Evolutionary conservation across 2,888 invertebrate genomes (phyloP), one percentile per base, ranked within the genome.

Genomic region (Merodon equestris): DNA sequence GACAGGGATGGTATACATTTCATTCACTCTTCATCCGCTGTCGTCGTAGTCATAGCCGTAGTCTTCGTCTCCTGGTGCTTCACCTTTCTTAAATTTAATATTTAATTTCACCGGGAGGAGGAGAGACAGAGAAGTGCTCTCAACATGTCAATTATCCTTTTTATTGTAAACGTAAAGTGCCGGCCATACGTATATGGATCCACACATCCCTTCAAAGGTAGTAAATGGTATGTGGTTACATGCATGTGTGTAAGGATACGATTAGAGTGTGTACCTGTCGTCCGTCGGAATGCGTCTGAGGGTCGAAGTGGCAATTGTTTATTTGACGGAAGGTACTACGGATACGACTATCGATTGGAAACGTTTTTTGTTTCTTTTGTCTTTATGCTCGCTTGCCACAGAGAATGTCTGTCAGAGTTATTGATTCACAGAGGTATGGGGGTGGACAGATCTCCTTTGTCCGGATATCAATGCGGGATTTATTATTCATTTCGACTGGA

Each of bases 91-190:
- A 74, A 79, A 79, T 79, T 79, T 79, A 79, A 79, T 79, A 74
- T 79, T 79, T 79, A 79, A 79, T 79, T 79, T 70, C 63, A 63
- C 44, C 74, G 15, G 48, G 60, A 64, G 68, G 51, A 66, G 66
- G 45, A 72, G 74, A 74, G 74, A 74, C 79, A 64, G 53, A 74
- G 70, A 64, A 74, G 74, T 70, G 64, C 74, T 74, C 74, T 74
- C 79, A 74, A 79, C 79, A 74, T 79, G 79, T 79, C 79, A 74
- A 79, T 79, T 79, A 79, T 79, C 74, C 70, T 68, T 74, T 73
- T 76, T 76, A 74, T 79, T 79, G 74, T 64, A 64, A 68, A 79
- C 57, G 68, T 68, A 68, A 79, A 79, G 79, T 79, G 7, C 27
- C 7, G 27, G 3, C 27, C 27, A n/a, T n/a, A n/a, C 27, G 27